These are phyloP conservation scores for Trissolcus japonicus DNA, from an alignment of 2,888 invertebrate species.

Conservation along the genomic window DNA sequence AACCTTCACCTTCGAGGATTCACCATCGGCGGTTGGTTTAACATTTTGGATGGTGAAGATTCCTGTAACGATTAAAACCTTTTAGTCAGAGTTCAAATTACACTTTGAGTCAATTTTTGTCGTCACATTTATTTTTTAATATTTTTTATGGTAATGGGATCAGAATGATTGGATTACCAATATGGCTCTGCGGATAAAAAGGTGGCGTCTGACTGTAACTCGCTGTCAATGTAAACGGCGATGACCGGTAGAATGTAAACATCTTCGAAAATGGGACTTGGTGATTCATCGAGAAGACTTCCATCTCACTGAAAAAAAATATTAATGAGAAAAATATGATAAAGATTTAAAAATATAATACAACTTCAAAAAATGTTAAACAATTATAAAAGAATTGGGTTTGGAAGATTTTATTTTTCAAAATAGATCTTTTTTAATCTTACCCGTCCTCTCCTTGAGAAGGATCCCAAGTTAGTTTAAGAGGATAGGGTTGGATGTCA, in stretches of 20 bases:
- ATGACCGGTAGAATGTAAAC: slow-evolving; percentile 93
- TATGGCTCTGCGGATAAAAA: slow-evolving; percentile 83
- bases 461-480: slow-evolving; percentile 90
- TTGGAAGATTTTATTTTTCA: neutral
- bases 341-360: no score
- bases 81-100: neutral
- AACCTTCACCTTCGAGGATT: slow-evolving; percentile 96
- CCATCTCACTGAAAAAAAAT: slow-evolving; percentile 83
- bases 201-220: slow-evolving; percentile 87
- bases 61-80: slow-evolving; percentile 77
- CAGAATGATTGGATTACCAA: slow-evolving; percentile 80
- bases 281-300: slow-evolving; percentile 94
- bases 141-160: neutral
- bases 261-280: slow-evolving; percentile 95
- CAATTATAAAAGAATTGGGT: no score
- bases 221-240: slow-evolving; percentile 91
- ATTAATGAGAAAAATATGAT: neutral
- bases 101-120: neutral
- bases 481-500: slow-evolving; percentile 93
- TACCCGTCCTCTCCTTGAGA: slow-evolving; percentile 79
- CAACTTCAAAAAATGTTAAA: no score
- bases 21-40: slow-evolving; percentile 90
- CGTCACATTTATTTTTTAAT: neutral
- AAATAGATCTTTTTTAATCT: slow-evolving; percentile 51
- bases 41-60: slow-evolving; percentile 88